Evolutionary conservation across 2,888 invertebrate genomes (phyloP).

Genomic region (Dryobotodes eremita): DNA sequence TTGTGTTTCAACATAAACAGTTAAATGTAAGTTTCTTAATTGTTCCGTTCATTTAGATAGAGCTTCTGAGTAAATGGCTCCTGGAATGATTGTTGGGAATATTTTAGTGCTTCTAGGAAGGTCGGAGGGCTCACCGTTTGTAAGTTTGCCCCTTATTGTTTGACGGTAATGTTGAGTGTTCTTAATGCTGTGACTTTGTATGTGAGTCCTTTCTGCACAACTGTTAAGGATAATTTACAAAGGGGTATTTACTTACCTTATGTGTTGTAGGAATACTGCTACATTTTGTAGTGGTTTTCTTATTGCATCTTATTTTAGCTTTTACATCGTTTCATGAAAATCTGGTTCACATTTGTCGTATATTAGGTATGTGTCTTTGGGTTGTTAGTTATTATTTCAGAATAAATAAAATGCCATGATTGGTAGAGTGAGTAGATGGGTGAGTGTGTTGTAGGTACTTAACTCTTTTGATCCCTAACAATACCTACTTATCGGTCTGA

Average conservation of each 20-base stretch:
- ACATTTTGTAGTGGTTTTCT: slow-evolving; percentile 17
- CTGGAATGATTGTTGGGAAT: slow-evolving; percentile 52
- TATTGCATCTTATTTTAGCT: neutral
- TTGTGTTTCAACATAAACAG: slow-evolving; percentile 34
- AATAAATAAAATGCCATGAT: neutral
- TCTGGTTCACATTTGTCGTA: neutral
- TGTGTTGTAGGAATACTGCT: slow-evolving; percentile 9
- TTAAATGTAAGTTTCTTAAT: slow-evolving; percentile 50
- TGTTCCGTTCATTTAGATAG: slow-evolving; percentile 46
- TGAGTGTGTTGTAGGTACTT: neutral
- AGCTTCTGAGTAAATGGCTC: slow-evolving; percentile 47
- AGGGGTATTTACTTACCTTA: slow-evolving; percentile 26
- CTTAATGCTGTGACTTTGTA: slow-evolving; percentile 38
- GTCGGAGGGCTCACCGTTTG: slow-evolving; percentile 30
- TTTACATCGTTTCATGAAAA: neutral
- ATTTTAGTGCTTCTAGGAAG: slow-evolving; percentile 38
- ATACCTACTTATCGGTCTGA: neutral
- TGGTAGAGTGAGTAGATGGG: neutral
- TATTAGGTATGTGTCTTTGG: neutral
- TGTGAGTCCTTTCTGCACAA: slow-evolving; percentile 27
- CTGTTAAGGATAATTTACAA: slow-evolving; percentile 28
- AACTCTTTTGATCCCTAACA: neutral
- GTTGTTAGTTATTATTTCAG: neutral
- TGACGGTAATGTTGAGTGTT: slow-evolving; percentile 53
- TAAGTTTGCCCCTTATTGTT: slow-evolving; percentile 40